These are phyloP conservation scores for Microcebus ravelobensis DNA, from an alignment of 2,113 vertebrate species.

Conservation along the genomic window DNA sequence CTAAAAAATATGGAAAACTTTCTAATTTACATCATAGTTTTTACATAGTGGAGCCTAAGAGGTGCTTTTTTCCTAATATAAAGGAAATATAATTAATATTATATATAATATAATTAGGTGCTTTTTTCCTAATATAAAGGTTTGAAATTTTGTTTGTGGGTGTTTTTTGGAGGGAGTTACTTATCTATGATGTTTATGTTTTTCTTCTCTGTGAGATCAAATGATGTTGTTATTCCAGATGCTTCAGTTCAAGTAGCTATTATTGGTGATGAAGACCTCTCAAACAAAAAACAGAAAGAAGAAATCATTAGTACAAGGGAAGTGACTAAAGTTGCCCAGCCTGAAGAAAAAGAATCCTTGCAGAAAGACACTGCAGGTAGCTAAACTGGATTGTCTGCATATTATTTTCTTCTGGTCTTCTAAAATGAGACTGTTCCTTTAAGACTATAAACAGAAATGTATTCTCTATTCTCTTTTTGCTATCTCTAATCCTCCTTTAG, in stretches of 20 bases:
- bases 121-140: neutral
- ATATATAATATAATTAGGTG: no score
- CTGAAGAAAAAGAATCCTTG: conserved; percentile 19
- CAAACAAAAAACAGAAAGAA: conserved; percentile 77
- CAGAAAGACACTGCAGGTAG: conserved; percentile 72
- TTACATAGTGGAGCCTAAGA: neutral
- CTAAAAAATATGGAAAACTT: conserved; percentile 34
- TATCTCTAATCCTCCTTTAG: neutral
- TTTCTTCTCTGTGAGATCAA: conserved; percentile 81
- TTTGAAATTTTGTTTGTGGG: neutral
- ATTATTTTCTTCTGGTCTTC: neutral
- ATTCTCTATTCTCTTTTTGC: neutral
- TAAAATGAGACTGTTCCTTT: neutral
- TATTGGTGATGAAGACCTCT: conserved; percentile 52
- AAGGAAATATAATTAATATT: neutral
- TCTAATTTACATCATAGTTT: conserved; percentile 1
- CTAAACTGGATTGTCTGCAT: neutral
- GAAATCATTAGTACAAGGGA: conserved; percentile 83
- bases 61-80: neutral
- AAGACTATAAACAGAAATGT: neutral
- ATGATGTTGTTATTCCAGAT: conserved; percentile 84
- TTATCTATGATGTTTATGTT: conserved; percentile 1
- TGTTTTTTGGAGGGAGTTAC: neutral
- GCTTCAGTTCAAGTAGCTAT: conserved; percentile 78
- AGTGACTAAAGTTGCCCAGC: conserved; percentile 14